Percentiles rank a stretch among this genome's conserved stretches.
Evolutionary conservation across 2,888 invertebrate species (phyloP).

Genomic region (Troides oblongomaculatus): DNA sequence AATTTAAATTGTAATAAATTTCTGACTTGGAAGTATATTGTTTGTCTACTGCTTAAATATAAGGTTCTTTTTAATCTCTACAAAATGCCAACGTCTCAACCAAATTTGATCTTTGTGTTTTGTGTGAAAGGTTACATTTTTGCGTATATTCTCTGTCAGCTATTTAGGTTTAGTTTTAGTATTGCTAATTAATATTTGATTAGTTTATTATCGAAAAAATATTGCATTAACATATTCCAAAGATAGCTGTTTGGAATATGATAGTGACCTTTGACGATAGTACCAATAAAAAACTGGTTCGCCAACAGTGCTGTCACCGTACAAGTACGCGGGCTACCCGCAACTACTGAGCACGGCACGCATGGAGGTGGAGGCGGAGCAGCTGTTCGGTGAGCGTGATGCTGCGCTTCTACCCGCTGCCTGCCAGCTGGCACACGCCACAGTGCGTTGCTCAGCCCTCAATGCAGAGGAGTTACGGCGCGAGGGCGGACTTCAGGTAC

Average conservation of each 20-base stretch:
- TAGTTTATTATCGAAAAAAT: no score
- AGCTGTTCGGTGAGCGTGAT: conserved; percentile 84
- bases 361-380: conserved; percentile 95
- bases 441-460: conserved; percentile 96
- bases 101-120: no score
- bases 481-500: conserved; percentile 93
- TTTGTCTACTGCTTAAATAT: no score
- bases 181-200: no score
- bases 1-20: no score
- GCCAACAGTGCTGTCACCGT: conserved; percentile 89
- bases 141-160: no score
- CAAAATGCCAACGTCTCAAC: no score
- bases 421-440: conserved; percentile 96
- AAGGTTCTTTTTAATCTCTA: no score
- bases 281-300: neutral
- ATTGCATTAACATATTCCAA: neutral
- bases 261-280: neutral
- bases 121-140: no score
- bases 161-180: no score
- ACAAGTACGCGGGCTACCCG: conserved; percentile 99
- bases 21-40: no score
- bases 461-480: conserved; percentile 98
- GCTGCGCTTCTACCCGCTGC: conserved; percentile 90
- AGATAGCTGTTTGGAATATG: neutral
- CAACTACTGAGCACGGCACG: conserved; percentile 97